Conservation (phyloP, 1,140 invertebrate species). For the Aphis gossypii region DNA sequence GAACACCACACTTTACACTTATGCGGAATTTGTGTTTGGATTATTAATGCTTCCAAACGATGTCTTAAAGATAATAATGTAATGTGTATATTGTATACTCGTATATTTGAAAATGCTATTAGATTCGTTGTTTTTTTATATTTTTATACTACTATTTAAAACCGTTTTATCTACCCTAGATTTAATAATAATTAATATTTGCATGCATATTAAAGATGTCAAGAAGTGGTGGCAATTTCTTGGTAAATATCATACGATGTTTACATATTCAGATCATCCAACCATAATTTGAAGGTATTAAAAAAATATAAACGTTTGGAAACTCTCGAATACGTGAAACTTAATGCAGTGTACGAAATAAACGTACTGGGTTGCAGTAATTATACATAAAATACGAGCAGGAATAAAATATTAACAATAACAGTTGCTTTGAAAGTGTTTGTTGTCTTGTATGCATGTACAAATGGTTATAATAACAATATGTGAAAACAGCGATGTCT, state of each 20-base stretch:
- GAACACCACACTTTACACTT: neutral
- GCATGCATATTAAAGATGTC: neutral
- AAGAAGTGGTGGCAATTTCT: neutral
- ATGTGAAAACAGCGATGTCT: neutral
- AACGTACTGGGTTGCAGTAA: neutral
- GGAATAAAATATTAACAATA: neutral
- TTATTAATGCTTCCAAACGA: neutral
- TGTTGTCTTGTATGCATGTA: neutral
- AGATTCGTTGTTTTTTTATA: neutral
- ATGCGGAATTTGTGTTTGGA: neutral
- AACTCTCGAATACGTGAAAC: neutral
- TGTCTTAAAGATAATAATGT: neutral
- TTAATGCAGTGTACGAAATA: neutral
- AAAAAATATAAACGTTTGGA: neutral
- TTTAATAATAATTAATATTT: neutral
- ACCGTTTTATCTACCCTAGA: neutral
- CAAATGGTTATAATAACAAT: neutral
- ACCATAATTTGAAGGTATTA: neutral
- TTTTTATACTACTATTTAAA: neutral
- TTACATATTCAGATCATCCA: neutral
- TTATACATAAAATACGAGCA: neutral
- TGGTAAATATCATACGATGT: neutral
- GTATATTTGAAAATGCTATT: neutral
- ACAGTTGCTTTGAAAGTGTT: neutral
- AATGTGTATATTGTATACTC: neutral